These are phyloP conservation scores for Torymus auratus DNA, from an alignment of 2,888 invertebrate species.

Conservation along the genomic window DNA sequence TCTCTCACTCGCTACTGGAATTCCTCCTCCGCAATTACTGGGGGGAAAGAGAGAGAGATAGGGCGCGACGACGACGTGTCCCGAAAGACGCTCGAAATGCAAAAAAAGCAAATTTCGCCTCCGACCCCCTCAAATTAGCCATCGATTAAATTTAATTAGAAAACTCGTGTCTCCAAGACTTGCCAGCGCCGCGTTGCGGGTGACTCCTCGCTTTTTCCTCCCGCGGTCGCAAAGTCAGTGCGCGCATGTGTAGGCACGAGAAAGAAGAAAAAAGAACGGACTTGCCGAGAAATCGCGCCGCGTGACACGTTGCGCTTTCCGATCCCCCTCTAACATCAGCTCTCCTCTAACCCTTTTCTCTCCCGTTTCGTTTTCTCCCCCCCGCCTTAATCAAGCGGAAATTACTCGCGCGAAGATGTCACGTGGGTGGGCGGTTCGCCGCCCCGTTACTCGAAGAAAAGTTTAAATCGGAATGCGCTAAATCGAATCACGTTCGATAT, in stretches of 20 bases:
- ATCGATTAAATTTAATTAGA: conserved; percentile 72
- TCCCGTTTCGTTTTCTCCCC: conserved; percentile 28
- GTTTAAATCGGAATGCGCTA: conserved; percentile 75
- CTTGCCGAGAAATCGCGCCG: neutral
- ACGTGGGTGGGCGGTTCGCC: conserved; percentile 58
- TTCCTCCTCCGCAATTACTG: conserved; percentile 36
- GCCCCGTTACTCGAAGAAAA: conserved; percentile 65
- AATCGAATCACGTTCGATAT: conserved; percentile 74
- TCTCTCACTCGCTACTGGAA: neutral
- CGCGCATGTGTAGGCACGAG: too few species aligned
- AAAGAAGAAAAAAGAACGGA: conserved; percentile 9
- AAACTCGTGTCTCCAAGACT: conserved; percentile 45
- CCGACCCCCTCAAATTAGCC: conserved; percentile 63
- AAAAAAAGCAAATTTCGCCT: conserved; percentile 51
- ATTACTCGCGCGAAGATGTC: conserved; percentile 71
- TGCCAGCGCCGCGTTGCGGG: conserved; percentile 6
- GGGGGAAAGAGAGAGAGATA: too few species aligned
- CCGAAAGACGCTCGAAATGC: conserved; percentile 18
- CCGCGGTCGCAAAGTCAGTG: conserved; percentile 49
- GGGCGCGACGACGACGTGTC: conserved; percentile 21
- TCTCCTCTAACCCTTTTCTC: conserved; percentile 48
- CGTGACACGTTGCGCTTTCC: conserved; percentile 17
- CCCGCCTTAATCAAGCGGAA: conserved; percentile 70
- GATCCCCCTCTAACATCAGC: conserved; percentile 32
- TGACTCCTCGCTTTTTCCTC: conserved; percentile 48